These are phyloP conservation scores for Mormyrus proboscirostris DNA, from an alignment of 2,797 vertebrate genomes.

Conservation along the genomic window DNA sequence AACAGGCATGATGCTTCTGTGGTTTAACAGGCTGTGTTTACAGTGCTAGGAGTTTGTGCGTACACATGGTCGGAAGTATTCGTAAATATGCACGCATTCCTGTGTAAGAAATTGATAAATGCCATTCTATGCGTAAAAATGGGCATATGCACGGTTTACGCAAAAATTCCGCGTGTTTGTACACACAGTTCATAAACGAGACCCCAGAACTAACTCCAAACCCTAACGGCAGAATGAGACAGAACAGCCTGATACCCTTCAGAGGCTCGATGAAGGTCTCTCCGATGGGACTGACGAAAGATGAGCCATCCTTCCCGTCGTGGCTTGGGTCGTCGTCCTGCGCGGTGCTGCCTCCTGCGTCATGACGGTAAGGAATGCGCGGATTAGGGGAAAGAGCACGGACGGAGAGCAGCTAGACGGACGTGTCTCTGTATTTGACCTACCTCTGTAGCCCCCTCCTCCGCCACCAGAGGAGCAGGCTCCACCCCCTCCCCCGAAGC, in stretches of 20 bases:
- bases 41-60: not conserved
- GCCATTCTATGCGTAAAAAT: not conserved
- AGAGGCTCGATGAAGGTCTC: constrained; percentile 77
- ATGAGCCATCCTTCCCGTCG: constrained; percentile 89
- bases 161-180: not conserved
- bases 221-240: not conserved
- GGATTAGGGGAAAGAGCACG: not conserved
- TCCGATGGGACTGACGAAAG: constrained; percentile 81
- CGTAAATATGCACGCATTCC: not conserved
- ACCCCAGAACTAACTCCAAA: not conserved
- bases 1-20: not conserved
- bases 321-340: constrained; percentile 74
- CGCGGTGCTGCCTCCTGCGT: constrained; percentile 81
- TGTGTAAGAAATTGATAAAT: not conserved
- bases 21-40: not conserved
- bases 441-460: constrained; percentile 97
- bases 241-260: constrained; percentile 72
- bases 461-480: constrained; percentile 91
- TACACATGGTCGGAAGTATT: not conserved
- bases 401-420: not conserved
- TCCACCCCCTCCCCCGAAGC: constrained; percentile 92
- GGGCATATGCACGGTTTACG: not conserved
- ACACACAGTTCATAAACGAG: not conserved
- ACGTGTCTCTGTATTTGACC: constrained; percentile 30
- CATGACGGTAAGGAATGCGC: not conserved